Conservation (phyloP, 2,797 vertebrate genomes). For the Mus minutoides region DNA sequence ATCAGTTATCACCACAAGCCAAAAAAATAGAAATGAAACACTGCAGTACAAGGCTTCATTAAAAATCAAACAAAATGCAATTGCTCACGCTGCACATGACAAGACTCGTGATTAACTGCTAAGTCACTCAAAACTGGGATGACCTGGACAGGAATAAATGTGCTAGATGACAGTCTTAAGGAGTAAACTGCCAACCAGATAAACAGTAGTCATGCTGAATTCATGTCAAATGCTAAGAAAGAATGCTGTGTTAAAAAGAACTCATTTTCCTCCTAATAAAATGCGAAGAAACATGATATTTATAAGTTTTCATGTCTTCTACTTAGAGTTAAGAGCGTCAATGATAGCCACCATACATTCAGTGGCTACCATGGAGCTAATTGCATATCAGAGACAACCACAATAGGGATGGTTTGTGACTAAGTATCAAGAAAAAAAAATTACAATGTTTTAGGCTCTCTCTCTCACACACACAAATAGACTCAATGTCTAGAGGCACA, state of each 20-base stretch:
- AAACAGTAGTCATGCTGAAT: not conserved
- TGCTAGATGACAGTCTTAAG: not conserved
- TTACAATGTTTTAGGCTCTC: too few species aligned
- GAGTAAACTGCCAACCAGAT: not conserved
- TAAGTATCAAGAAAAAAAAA: not conserved
- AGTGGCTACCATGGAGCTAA: not conserved
- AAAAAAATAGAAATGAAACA: slow-evolving; percentile 46
- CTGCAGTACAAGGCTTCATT: slow-evolving; percentile 42
- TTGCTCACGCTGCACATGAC: slow-evolving; percentile 18
- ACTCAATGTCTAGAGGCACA: not conserved
- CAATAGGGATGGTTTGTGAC: not conserved
- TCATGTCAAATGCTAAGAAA: slow-evolving; percentile 26
- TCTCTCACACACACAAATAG: not conserved
- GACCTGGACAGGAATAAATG: not conserved
- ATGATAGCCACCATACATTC: not conserved
- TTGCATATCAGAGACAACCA: not conserved
- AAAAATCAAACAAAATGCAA: slow-evolving; percentile 69
- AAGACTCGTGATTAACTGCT: slow-evolving; percentile 46
- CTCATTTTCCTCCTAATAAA: not conserved
- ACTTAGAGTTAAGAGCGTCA: not conserved
- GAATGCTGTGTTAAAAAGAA: not conserved
- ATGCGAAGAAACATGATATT: not conserved
- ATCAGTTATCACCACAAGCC: slow-evolving; percentile 56
- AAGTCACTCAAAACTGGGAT: slow-evolving; percentile 32
- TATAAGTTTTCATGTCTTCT: not conserved